These are phyloP conservation scores for Neotoxoptera formosana DNA, from an alignment of 1,140 invertebrate genomes.

Conservation along the genomic window DNA sequence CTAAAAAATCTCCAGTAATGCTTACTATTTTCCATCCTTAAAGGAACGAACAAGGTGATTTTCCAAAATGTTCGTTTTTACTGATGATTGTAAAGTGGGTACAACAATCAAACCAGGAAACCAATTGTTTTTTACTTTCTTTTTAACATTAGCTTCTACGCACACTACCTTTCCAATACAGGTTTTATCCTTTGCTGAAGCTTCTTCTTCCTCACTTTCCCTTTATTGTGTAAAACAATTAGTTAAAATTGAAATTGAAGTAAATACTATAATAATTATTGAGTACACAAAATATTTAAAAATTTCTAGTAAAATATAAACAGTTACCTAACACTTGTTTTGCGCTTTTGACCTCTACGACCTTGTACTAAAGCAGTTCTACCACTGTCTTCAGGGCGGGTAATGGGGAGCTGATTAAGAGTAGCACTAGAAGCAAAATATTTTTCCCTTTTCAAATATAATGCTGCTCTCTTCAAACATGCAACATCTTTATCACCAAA, in stretches of 20 bases:
- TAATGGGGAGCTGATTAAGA: constrained; percentile 84
- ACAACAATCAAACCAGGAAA: constrained; percentile 92
- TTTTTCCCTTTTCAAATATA: constrained; percentile 95
- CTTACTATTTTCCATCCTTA: constrained; percentile 88
- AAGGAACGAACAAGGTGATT: constrained; percentile 94
- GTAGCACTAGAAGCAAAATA: constrained; percentile 98
- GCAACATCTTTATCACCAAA: constrained; percentile 99
- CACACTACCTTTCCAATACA: constrained; percentile 86
- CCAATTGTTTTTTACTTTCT: constrained; percentile 81
- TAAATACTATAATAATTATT: background rate
- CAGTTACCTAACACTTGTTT: constrained; percentile 9
- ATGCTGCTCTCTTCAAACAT: constrained; percentile 88
- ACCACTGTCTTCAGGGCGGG: constrained; percentile 89
- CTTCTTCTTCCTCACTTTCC: constrained; percentile 75
- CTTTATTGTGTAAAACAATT: constrained; percentile 62
- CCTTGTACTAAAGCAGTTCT: constrained; percentile 72
- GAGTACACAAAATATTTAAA: background rate
- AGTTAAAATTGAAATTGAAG: background rate
- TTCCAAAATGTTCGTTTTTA: constrained; percentile 82
- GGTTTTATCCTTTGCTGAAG: constrained; percentile 65
- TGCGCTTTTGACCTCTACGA: constrained; percentile 70
- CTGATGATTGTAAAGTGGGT: constrained; percentile 89
- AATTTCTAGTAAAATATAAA: background rate
- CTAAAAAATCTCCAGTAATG: constrained; percentile 42
- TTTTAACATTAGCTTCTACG: constrained; percentile 80